Base-by-base conservation (phyloP, 2,113 vertebrate genomes). In the Spheniscus mendiculus region DNA sequence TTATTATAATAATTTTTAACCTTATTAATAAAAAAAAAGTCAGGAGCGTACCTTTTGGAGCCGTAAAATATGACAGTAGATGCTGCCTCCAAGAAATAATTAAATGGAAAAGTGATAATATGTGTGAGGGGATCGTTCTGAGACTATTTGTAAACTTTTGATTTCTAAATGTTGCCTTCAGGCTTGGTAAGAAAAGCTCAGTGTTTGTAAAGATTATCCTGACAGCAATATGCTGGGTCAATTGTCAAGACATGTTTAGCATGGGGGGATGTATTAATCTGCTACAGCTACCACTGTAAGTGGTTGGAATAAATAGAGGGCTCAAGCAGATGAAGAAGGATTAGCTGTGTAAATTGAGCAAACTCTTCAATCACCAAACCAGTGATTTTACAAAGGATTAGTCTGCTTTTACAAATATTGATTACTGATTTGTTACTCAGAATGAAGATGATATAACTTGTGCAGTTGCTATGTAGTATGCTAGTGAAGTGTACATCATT, bases 321-420 rank as follows among this genome's bases (percentile, higher is more conserved):
- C 98, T 98, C 98, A 98, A 96, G 94, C 96, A 98, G 98, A 98
- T 98, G 98, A 98, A 98, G 98, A 98, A 98, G 98, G 98, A 99
- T 99, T 99, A 99, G 98, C 97, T 98, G 96, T 98, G 98, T 98
- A 97, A 97, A 98, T 98, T 98, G 98, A 98, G 97, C 98, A 98
- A 98, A 99, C 98, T 98, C 98, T 98, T 98, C 98, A 97, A 98
- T 98, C 98, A 98, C 96, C 90, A 97, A 98, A 97, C 94, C 96
- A 98, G 97, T 98, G 98, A 98, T 99, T 98, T 98, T 98, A 98
- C 98, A 98, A 98, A 98, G 98, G 98, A 98, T 99, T 98, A 98
- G 97, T 95, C 92, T 97, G 97, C 98, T 98, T 98, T 98, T 98
- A 98, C 98, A 98, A 98, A 98, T 99, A 99, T 99, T 98, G 98